Evolutionary conservation across 1,140 invertebrate species (phyloP), one percentile per base, ranked within the genome.

Genomic region (Drosophila kohkoa): DNA sequence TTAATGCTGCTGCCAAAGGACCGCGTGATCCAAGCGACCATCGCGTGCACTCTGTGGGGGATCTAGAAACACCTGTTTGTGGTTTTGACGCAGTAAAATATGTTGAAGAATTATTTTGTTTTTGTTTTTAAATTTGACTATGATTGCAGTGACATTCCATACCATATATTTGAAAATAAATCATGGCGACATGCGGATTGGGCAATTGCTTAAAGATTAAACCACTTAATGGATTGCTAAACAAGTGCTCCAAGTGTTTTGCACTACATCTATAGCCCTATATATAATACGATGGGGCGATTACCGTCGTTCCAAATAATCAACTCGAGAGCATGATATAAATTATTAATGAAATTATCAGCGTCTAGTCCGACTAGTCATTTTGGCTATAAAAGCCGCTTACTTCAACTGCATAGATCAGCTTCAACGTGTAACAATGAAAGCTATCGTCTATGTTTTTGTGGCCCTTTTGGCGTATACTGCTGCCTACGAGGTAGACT

Each of bases 401-500:
- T 15, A 15, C 46, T 11, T 57, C 13, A 8, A 10, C 15, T 20
- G 13, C 6, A 55, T 52, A 41, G 41, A 60, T 16, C 30, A 88
- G 74, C 63, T 72, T 68, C 60, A 43, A 48, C 62, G 70, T 49
- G n/a, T n/a, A 68, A 85, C 72, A 65, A 89, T 89, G 85, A 89
- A 74, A 74, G 68, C 75, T 38, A 49, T 76, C 58, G 78, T 69
- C 10, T 85, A 57, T 79, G 49, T 81, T 68, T 87, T 83, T 60
- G 66, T 81, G 59, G 76, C 90, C 74, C 71, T 91, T 68, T 55
- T 90, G 70, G 90, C 81, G 72, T 81, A 60, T 54, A 67, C 59
- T 5, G 69, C 77, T 20, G 90, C 90, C 74, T 90, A 89, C 20
- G 83, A 92, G 13, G 79, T 89, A 7, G 79, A 89, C 30, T 16